Base-by-base conservation (phyloP, 2,888 invertebrate genomes). In the Eupithecia exiguata region DNA sequence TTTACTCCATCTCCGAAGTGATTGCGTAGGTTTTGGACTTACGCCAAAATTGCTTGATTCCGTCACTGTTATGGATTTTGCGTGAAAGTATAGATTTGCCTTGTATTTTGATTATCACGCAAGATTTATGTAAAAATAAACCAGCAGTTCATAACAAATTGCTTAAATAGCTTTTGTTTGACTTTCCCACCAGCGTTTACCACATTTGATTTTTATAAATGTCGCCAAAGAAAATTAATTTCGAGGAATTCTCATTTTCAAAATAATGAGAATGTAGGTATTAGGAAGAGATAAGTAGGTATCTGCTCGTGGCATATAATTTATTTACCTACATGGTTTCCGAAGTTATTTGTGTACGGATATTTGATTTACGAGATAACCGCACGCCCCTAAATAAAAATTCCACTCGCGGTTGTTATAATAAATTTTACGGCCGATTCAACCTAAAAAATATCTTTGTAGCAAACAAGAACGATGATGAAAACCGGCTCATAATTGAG, bases 1-100 rank as follows among this genome's bases (percentile, higher is more conserved):
- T 68, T 72, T 72, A 74, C 73, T 76, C 71, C 43, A 76, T 70
- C 66, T 25, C 71, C 62, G 74, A 76, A 74, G 76, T 77, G 71
- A 78, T 72, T 82, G 82, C 83, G 82, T 83, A 82, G 81, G 79
- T 77, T 78, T 86, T 80, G 85, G 83, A 75, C 62, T 63, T 68
- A 71, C 69, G 84, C 86, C 86, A 86, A 83, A 77, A 82, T 83
- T 82, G 65, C 46, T 81, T 80, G 72, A 77, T 81, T 81, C 77
- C 76, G 80, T 79, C 80, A 81, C 79, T 76, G 76, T 79, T 81
- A 80, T 83, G 79, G 81, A 84, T 84, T 81, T 81, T 74, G 71
- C 81, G 76, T 75, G 76, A 78, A 81, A 75, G 74, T 43, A 70
- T n/a, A 69, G 21, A 38, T 35, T 49, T 30, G 21, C n/a, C n/a